Percentiles rank a stretch among this genome's conserved stretches.
Evolutionary conservation across 1,140 invertebrate genomes (phyloP).

Genomic region (Zaprionus inermis): DNA sequence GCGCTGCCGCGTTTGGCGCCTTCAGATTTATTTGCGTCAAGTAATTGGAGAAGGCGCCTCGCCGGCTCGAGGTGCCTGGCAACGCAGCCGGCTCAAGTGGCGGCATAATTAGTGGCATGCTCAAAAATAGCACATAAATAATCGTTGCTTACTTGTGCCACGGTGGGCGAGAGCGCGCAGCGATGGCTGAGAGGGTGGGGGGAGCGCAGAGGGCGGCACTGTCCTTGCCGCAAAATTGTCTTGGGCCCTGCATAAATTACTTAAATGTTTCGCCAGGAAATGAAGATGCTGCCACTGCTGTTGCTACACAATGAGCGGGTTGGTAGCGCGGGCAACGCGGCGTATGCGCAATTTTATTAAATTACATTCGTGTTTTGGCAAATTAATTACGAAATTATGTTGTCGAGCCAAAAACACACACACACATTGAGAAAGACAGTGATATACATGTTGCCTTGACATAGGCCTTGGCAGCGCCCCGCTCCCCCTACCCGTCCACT

Average conservation of each 20-base stretch:
- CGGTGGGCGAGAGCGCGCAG: background rate
- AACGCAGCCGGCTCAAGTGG: constrained; percentile 58
- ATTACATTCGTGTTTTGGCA: constrained; percentile 83
- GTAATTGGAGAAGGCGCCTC: constrained; percentile 67
- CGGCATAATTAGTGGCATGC: constrained; percentile 73
- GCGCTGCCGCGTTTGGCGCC: constrained; percentile 33
- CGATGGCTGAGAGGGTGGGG: too few relatives aligned
- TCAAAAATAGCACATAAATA: constrained; percentile 82
- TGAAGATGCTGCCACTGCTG: constrained; percentile 37
- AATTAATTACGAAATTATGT: constrained; percentile 83
- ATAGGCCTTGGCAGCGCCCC: constrained; percentile 12
- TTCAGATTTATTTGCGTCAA: constrained; percentile 71
- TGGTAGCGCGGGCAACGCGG: constrained; percentile 50
- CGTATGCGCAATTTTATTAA: constrained; percentile 83
- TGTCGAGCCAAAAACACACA: constrained; percentile 58
- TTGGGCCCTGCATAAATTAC: constrained; percentile 71
- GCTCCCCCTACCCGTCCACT: background rate
- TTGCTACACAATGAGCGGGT: constrained; percentile 27
- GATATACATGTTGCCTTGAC: constrained; percentile 31
- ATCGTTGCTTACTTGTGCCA: constrained; percentile 52
- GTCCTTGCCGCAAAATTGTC: constrained; percentile 61
- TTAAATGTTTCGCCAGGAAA: constrained; percentile 62
- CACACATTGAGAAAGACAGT: background rate
- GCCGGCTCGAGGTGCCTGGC: constrained; percentile 5
- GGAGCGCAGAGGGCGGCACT: background rate